Evolutionary conservation across 2,797 vertebrate species (phyloP).

Genomic region (Geotrypetes seraphini): DNA sequence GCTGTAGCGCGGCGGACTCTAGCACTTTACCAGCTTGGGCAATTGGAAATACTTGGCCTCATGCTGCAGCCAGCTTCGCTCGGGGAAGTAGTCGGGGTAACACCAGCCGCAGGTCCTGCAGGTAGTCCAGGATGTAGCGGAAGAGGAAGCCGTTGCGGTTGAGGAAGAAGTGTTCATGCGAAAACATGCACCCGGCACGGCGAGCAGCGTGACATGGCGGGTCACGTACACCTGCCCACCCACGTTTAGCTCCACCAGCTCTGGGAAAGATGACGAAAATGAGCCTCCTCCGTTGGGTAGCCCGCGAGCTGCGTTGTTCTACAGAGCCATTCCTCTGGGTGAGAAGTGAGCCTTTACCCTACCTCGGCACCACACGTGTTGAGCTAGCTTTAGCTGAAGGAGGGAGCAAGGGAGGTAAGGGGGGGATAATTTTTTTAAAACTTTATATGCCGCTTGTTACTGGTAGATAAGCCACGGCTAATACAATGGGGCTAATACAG

Average conservation of each 20-base stretch:
- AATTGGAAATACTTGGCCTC: conserved; percentile 95
- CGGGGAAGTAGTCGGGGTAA: conserved; percentile 92
- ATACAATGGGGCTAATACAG: too few species aligned
- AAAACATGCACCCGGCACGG: conserved; percentile 95
- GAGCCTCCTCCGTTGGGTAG: conserved; percentile 53
- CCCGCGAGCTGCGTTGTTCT: conserved; percentile 69
- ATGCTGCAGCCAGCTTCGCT: conserved; percentile 82
- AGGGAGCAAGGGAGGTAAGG: too few species aligned
- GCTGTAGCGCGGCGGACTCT: conserved; percentile 66
- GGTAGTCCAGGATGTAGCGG: conserved; percentile 95
- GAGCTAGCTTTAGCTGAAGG: too few species aligned
- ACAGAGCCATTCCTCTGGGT: conserved; percentile 67
- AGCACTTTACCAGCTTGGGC: conserved; percentile 76
- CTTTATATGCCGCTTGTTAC: too few species aligned
- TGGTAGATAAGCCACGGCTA: too few species aligned
- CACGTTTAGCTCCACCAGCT: conserved; percentile 96
- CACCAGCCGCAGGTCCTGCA: conserved; percentile 88
- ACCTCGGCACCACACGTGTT: not conserved
- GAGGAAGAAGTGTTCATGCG: conserved; percentile 85
- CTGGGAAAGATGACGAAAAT: conserved; percentile 63
- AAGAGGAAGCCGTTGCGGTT: conserved; percentile 95
- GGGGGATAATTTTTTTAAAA: too few species aligned
- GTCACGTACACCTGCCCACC: conserved; percentile 97
- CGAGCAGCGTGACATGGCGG: conserved; percentile 84
- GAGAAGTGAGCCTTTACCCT: not conserved